Evolutionary conservation across 37 sponge, comb jelly and placozoan species (phyloP), one percentile per base, ranked within the genome.

Genomic region (Aplysina aerophoba): DNA sequence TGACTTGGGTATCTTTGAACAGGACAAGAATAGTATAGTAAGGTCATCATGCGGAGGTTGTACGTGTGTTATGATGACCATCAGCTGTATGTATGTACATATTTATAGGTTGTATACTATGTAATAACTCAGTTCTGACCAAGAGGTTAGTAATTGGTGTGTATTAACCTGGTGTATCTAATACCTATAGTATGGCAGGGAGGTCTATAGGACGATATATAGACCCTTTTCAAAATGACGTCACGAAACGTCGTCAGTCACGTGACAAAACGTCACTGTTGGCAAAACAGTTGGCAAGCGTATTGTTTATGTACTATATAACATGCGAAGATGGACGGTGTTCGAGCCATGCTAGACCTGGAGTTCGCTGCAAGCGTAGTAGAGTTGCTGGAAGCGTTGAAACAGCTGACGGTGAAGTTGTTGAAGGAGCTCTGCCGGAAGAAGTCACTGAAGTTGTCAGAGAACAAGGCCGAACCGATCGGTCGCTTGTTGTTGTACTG

Each of bases 201-300:
- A n/a, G n/a, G n/a, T n/a, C n/a, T n/a, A n/a, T n/a, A n/a, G n/a
- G n/a, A n/a, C n/a, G n/a, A n/a, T n/a, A n/a, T n/a, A n/a, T n/a
- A n/a, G n/a, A n/a, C n/a, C 69, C 27, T 14, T 22, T 67, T 67
- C 28, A 14, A 25, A 67, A 67, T 67, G 69, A 67, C 69, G 69
- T 67, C 69, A 67, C 28, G 28, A 67, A 67, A 25, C 69, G 28
- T 67, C 69, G n/a, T 28, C 13, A 22, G 15, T 24, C 15, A 25
- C n/a, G 14, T 13, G 28, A 14, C 15, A 67, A 25, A 24, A 21
- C 69, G 69, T 21, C 15, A 25, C 15, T 67, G 69, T 67, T n/a
- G 69, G 69, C 69, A 67, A 67, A 67, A 67, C 15, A 14, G 25
- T 15, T 67, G 19, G 69, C 13, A 24, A 14, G n/a, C 13, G 14